Evolutionary conservation across 2,113 vertebrate genomes (phyloP), one percentile per base, ranked within the genome.

Genomic region (Xiphias gladius): DNA sequence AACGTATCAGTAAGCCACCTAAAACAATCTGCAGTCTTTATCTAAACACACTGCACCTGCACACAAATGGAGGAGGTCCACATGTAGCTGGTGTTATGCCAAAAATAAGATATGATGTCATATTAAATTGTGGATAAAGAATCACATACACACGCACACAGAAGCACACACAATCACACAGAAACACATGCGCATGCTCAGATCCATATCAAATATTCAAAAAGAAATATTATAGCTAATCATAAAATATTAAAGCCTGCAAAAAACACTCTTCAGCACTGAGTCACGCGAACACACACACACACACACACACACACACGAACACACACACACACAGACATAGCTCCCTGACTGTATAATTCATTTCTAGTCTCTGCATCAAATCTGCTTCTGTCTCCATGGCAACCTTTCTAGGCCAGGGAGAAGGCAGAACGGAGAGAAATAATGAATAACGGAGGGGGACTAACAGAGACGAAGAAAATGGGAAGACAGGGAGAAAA

Each of bases 381-480:
- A 93, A 92, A 94, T 94, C 92, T 92, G 92, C 94, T 94, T 90
- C 91, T 90, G 94, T 95, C 93, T 88, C 94, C 92, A 95, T 95
- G 92, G 94, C 91, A 95, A 96, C 94, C 69, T 91, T 94, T 93
- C 93, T 90, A 90, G 94, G 94, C 86, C 93, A 91, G 76, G 70
- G 57, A 92, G 80, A 89, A 76, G 89, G 81, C 82, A 8, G 64
- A 89, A 70, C 66, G 57, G 72, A 82, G 57, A 77, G 54, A 87
- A 82, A 83, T 70, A 82, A 89, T 86, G 82, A 89, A 89, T 83
- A 84, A 77, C 50, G 4, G 55, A 73, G 50, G 54, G 59, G 55
- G 64, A 37, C 79, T 48, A 59, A 52, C 39, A 52, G 68, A 76
- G 75, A 86, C 17, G 73, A 69, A 75, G 64, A 73, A 80, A 62